Conservation (phyloP, 2,113 vertebrate species). For the Ciconia boyciana region DNA sequence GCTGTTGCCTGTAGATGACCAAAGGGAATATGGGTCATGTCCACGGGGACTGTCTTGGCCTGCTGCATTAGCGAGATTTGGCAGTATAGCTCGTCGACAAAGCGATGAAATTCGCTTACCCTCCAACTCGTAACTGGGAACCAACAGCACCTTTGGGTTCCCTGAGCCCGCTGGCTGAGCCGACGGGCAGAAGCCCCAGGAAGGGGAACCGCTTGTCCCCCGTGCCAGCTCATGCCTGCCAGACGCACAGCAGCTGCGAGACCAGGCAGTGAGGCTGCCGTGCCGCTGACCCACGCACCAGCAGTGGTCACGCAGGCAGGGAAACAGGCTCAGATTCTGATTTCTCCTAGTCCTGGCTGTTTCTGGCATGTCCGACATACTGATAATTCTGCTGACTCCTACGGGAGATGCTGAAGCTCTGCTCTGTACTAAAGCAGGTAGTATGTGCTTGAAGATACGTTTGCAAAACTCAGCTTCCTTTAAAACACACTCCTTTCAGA, state of each 20-base stretch:
- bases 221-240: neutral
- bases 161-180: neutral
- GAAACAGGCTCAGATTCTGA: neutral
- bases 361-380: neutral
- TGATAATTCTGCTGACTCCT: neutral
- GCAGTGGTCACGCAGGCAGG: neutral
- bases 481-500: neutral
- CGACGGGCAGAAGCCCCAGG: neutral
- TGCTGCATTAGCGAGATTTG: neutral
- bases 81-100: neutral
- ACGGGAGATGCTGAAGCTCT: rapidly evolving
- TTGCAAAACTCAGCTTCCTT: neutral
- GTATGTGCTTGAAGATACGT: neutral
- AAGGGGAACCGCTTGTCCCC: neutral
- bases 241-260: rapidly evolving
- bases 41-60: rapidly evolving
- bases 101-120: rapidly evolving
- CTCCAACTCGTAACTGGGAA: neutral
- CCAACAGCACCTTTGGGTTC: neutral
- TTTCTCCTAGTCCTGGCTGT: neutral
- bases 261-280: neutral
- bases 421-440: neutral
- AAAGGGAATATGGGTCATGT: neutral
- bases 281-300: neutral
- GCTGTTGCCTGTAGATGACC: neutral